Evolutionary conservation across 2,797 vertebrate genomes (phyloP).

Genomic region (Rhinoraja longicauda): DNA sequence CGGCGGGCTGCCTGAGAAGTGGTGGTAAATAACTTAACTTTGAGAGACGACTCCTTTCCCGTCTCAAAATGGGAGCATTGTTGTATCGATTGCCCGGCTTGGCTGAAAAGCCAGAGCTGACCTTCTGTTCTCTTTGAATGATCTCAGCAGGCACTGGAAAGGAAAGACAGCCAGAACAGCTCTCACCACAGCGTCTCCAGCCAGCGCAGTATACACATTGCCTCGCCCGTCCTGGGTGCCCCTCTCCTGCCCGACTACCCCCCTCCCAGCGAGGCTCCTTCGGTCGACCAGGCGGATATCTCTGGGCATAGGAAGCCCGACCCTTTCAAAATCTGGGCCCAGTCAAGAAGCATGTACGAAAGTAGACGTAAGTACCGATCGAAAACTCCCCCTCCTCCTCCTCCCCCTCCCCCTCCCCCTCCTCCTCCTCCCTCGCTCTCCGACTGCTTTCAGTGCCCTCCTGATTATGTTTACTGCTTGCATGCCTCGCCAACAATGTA

Average conservation of each 20-base stretch:
- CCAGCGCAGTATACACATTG: constrained; percentile 83
- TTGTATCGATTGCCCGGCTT: not conserved
- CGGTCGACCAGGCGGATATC: constrained; percentile 67
- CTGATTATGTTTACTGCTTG: no score
- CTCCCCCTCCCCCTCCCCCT: no score
- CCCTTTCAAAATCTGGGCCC: constrained; percentile 99
- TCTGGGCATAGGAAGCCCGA: constrained; percentile 93
- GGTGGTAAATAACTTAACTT: not conserved
- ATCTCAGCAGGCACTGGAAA: constrained; percentile 84
- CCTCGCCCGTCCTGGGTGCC: constrained; percentile 76
- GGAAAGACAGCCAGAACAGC: constrained; percentile 97
- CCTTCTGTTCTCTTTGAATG: constrained; percentile 49
- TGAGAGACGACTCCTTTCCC: not conserved
- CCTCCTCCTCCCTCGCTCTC: no score
- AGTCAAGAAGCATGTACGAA: constrained; percentile 99
- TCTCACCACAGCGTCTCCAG: constrained; percentile 93
- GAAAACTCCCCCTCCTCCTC: no score
- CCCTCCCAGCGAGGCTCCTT: constrained; percentile 59
- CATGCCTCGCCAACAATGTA: no score
- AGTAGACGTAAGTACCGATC: constrained; percentile 92
- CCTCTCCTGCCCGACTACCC: constrained; percentile 64
- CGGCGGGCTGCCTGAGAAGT: not conserved
- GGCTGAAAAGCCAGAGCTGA: constrained; percentile 41
- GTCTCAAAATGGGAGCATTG: constrained; percentile 33
- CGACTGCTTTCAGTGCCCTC: no score